Evolutionary conservation across 1,140 invertebrate genomes (phyloP).

Genomic region (Polypedilum pembai): DNA sequence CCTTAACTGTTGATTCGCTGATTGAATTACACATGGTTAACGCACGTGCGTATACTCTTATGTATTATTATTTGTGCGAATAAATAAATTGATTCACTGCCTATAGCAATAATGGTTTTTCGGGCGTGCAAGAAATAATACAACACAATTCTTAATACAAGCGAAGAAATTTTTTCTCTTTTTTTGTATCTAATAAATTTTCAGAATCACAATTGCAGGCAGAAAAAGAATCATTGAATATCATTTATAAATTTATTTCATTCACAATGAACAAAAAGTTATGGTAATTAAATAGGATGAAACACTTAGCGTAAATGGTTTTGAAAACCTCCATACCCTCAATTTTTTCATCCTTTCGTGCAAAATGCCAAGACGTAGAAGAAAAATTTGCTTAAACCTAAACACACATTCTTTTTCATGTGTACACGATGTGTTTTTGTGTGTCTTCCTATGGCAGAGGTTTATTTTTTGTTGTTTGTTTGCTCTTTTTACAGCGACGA

Average conservation of each 20-base stretch:
- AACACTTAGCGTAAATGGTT: background rate
- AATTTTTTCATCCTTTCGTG: no score
- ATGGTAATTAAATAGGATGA: slow-evolving; percentile 8
- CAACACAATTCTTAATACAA: no score
- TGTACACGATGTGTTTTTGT: no score
- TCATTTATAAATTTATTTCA: no score
- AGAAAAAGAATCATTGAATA: no score
- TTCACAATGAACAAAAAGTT: background rate
- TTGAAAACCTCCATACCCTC: background rate
- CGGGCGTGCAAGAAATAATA: no score
- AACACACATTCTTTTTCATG: no score
- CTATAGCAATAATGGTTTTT: background rate
- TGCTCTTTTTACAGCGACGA: background rate
- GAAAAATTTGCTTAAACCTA: no score
- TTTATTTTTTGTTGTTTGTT: background rate
- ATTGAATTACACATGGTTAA: slow-evolving; percentile 1
- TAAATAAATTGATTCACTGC: slow-evolving; percentile 6
- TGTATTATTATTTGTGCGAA: slow-evolving; percentile 7
- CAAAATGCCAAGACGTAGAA: no score
- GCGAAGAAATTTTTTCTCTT: no score
- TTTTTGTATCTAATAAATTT: no score
- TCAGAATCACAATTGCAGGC: no score
- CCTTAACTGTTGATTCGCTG: slow-evolving; percentile 11
- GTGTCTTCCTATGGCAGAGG: background rate
- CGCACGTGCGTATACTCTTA: background rate